Base-by-base conservation (phyloP, 2,797 vertebrate genomes). In the Sebastes reedi region DNA sequence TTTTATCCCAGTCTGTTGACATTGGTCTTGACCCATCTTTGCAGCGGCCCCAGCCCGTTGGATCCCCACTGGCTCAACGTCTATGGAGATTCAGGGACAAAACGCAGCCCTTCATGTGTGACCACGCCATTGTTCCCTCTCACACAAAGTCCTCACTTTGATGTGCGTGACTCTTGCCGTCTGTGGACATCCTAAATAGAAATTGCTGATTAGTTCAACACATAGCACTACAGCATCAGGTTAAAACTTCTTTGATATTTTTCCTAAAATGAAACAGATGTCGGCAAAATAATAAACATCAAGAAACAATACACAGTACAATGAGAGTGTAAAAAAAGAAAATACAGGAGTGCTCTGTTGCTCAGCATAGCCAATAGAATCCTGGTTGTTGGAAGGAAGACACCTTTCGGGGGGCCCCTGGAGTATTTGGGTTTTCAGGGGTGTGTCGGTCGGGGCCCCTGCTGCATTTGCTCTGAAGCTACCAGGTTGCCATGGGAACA, bases 401-500 rank as follows among this genome's bases (percentile, higher is more conserved):
- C 39, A 69, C 71, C 80, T 73, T 77, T 67, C 4, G 2, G 5
- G 60, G 34, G 74, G 62, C 68, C 72, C 22, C 59, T 56, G 68
- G 54, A 81, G 59, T 60, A 54, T 81, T 67, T 83, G 67, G 39
- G 46, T 76, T 55, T 55, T 61, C 7, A 25, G 59, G 74, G 55
- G 22, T 61, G 67, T 60, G 54, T 67, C 32, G 55, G 27, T 65
- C 6, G 8, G 67, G 77, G 83, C 58, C 79, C 75, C 72, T 27
- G 76, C 61, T 14, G 22, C 79, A 82, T 87, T 82, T 30, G 92
- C 94, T 95, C 91, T 94, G 94, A 96, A 95, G 95, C 95, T 95
- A 94, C 92, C 92, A 91, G 92, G 96, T 97, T 96, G 94, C 95
- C 95, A 95, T 96, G 95, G 96, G 90, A 94, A 96, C 95, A 84